Conservation (phyloP, 2,888 invertebrate species). For the Heliothis peltigera region DNA sequence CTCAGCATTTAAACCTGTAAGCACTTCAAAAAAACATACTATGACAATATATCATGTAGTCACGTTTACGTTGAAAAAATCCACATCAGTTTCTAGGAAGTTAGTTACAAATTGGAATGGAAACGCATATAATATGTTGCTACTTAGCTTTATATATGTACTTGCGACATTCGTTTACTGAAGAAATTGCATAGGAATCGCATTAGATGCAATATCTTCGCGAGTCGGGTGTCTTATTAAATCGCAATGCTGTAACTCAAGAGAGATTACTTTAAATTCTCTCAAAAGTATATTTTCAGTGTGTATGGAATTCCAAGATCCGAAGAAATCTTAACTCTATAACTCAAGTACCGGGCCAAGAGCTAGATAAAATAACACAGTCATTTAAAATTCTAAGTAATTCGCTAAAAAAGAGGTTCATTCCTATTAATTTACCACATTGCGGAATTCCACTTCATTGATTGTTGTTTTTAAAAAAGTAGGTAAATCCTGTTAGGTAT, state of each 20-base stretch:
- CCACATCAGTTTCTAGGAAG: constrained; percentile 9
- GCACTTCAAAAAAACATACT: neutral
- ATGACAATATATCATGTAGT: neutral
- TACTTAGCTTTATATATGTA: no score
- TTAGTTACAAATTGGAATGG: constrained; percentile 7
- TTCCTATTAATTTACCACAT: neutral
- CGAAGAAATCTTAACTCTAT: no score
- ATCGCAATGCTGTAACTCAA: neutral
- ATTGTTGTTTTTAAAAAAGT: no score
- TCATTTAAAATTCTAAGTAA: no score
- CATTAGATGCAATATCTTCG: constrained; percentile 8
- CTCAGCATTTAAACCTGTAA: no score
- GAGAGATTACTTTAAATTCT: neutral
- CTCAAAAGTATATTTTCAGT: neutral
- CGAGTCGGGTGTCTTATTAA: constrained; percentile 4
- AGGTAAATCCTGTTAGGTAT: no score
- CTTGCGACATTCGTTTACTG: constrained; percentile 13
- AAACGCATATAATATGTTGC: constrained; percentile 26
- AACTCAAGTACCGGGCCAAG: no score
- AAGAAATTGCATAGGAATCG: constrained; percentile 12
- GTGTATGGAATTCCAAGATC: neutral
- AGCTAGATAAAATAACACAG: no score
- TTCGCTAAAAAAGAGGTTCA: neutral
- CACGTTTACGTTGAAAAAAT: neutral
- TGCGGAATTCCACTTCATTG: constrained; percentile 6